Conservation (phyloP, 1,140 invertebrate genomes). For the Anastrepha obliqua region DNA sequence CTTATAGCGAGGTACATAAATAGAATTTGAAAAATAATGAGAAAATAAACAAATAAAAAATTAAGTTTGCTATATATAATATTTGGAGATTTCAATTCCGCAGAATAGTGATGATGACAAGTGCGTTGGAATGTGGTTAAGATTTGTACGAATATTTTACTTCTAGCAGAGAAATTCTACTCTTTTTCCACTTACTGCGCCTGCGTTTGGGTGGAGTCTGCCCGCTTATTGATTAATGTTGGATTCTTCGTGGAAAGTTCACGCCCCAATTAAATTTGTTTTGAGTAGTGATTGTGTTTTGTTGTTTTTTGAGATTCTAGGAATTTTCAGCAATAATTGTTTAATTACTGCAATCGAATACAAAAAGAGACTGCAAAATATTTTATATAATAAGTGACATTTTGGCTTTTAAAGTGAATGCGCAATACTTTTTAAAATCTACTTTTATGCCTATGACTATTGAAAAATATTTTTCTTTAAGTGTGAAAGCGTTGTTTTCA, state of each 20-base stretch:
- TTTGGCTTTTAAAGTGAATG: too few species aligned
- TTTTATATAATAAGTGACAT: too few species aligned
- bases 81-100: background rate
- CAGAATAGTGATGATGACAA: constrained; percentile 25
- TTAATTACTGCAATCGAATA: too few species aligned
- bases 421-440: too few species aligned
- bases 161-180: background rate
- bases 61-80: background rate
- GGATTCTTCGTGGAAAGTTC: background rate
- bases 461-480: too few species aligned
- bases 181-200: background rate
- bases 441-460: too few species aligned
- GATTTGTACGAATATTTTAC: background rate
- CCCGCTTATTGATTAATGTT: constrained; percentile 4
- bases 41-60: background rate
- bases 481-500: too few species aligned
- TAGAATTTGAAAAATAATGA: background rate
- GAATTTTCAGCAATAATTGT: too few species aligned
- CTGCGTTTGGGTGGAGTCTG: background rate
- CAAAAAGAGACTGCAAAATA: too few species aligned
- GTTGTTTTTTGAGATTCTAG: too few species aligned
- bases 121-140: constrained; percentile 2
- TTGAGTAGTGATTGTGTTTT: too few species aligned
- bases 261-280: background rate
- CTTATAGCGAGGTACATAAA: too few species aligned